Conservation (phyloP, 2,113 vertebrate genomes). For the Raja brachyura region DNA sequence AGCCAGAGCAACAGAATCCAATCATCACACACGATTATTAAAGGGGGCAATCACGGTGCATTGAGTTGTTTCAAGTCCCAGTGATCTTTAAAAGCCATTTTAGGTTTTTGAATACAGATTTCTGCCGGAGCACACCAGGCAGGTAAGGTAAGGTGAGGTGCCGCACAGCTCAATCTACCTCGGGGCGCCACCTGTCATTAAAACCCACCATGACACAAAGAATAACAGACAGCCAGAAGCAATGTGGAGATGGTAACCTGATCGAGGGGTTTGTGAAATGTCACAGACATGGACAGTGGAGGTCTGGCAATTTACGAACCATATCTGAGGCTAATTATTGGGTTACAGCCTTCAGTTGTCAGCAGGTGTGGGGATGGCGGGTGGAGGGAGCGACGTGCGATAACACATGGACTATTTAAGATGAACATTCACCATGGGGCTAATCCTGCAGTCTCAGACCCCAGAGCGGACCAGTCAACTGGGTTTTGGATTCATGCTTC, state of each 20-base stretch:
- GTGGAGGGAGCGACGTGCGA: neutral
- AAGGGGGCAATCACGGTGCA: neutral
- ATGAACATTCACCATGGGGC: neutral
- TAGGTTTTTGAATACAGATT: neutral
- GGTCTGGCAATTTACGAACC: conserved; percentile 27
- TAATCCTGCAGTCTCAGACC: neutral
- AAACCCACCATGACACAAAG: conserved; percentile 23
- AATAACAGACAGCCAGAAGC: conserved; percentile 17
- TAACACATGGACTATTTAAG: neutral
- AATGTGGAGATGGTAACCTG: neutral
- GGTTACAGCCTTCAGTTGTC: neutral
- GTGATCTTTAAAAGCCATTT: conserved; percentile 21
- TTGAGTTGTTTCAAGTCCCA: neutral
- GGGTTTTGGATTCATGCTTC: neutral
- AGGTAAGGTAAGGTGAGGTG: neutral
- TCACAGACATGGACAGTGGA: conserved; percentile 10
- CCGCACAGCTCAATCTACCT: neutral
- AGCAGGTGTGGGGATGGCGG: too few relatives aligned
- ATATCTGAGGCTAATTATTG: neutral
- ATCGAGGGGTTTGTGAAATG: conserved; percentile 13
- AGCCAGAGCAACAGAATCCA: neutral
- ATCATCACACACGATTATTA: neutral
- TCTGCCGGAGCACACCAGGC: neutral
- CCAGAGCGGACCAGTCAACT: neutral
- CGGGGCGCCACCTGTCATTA: conserved; percentile 19